Conservation (phyloP, 2,888 invertebrate species). For the Noctua janthina region DNA sequence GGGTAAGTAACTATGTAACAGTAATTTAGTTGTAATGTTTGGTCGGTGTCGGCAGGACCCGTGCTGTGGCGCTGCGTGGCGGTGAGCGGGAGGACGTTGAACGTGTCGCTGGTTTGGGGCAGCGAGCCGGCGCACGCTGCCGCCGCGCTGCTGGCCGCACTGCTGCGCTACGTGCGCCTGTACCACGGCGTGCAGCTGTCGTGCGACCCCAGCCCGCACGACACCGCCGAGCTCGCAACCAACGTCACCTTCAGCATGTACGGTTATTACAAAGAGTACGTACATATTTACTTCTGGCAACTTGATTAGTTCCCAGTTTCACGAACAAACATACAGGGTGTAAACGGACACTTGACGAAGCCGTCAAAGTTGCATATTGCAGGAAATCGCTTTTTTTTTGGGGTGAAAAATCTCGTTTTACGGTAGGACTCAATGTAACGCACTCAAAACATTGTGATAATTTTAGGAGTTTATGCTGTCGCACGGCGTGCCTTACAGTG, state of each 20-base stretch:
- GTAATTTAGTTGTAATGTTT: no score
- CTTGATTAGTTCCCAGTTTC: not conserved
- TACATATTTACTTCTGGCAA: no score
- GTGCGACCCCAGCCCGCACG: slow-evolving; percentile 4
- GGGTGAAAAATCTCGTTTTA: no score
- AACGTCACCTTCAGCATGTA: accelerated
- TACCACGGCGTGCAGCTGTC: slow-evolving; percentile 84
- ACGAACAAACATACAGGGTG: not conserved
- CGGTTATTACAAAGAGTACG: slow-evolving; percentile 12
- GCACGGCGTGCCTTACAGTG: no score
- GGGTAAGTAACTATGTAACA: no score
- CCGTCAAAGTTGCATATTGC: no score
- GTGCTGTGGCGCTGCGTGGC: slow-evolving; percentile 47
- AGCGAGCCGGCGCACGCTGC: slow-evolving; percentile 92
- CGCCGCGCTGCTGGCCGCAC: slow-evolving; percentile 94
- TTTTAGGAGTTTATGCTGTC: no score
- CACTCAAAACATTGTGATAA: no score
- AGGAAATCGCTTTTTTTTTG: no score
- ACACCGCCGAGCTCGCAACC: slow-evolving; percentile 1
- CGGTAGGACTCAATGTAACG: no score
- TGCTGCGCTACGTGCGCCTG: slow-evolving; percentile 93
- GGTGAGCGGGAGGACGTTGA: slow-evolving; percentile 91
- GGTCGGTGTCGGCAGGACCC: no score
- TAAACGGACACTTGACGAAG: no score
- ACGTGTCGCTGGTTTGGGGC: slow-evolving; percentile 93